Percentiles rank a stretch among this genome's conserved stretches.
Conservation (phyloP, 2,797 vertebrate species). For the Mallotus villosus region DNA sequence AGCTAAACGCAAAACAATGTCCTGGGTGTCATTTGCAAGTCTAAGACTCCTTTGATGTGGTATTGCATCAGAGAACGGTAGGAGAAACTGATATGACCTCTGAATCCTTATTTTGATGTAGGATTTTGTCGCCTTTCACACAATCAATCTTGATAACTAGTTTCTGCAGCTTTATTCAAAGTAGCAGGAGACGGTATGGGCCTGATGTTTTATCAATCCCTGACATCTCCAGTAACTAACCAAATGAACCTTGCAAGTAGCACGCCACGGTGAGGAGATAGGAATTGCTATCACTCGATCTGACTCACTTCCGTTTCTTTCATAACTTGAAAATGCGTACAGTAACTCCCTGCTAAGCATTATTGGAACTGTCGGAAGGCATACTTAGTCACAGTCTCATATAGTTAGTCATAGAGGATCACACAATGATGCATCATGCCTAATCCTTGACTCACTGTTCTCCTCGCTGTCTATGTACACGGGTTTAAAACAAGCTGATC, state of each 20-base stretch:
- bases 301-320: neutral
- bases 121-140: neutral
- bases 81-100: neutral
- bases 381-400: neutral
- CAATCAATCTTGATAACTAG: neutral
- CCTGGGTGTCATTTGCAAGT: neutral
- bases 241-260: neutral
- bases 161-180: slow-evolving; percentile 1
- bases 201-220: neutral
- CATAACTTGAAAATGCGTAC: neutral
- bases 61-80: neutral
- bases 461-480: slow-evolving; percentile 13
- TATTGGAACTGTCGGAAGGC: slow-evolving; percentile 7
- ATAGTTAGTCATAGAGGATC: slow-evolving; percentile 10
- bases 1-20: neutral
- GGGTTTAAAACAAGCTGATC: slow-evolving; percentile 31
- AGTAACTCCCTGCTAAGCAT: neutral
- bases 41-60: neutral
- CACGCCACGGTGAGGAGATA: neutral
- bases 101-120: neutral
- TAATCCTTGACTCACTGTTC: slow-evolving; percentile 39
- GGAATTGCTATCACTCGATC: neutral
- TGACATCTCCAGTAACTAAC: neutral
- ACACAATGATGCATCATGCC: slow-evolving; percentile 41
- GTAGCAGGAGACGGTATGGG: neutral